Conservation (phyloP, 2,888 invertebrate species). For the Xestobium rufovillosum region DNA sequence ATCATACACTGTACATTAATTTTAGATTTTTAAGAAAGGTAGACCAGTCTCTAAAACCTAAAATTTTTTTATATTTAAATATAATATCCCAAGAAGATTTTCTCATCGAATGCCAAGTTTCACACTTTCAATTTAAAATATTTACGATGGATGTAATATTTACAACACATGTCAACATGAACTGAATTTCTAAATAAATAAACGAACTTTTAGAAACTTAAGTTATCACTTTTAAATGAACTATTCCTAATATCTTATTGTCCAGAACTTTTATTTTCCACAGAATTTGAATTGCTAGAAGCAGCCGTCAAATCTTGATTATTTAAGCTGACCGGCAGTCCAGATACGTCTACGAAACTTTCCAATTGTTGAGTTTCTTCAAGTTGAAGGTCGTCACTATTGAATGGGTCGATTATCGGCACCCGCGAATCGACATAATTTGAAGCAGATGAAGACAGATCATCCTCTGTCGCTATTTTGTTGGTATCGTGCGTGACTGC, state of each 20-base stretch:
- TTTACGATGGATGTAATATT: too few species aligned
- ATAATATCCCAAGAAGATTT: too few species aligned
- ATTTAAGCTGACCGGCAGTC: conserved; percentile 19
- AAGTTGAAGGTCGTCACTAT: conserved; percentile 26
- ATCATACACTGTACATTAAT: too few species aligned
- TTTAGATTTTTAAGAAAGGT: too few species aligned
- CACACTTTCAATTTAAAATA: too few species aligned
- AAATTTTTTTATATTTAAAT: too few species aligned
- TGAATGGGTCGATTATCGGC: conserved; percentile 30
- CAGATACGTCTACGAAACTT: conserved; percentile 31
- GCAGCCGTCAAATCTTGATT: conserved; percentile 27
- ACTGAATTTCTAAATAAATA: too few species aligned
- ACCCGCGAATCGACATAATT: conserved; percentile 30
- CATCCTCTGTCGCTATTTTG: conserved; percentile 12
- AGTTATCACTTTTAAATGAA: too few species aligned
- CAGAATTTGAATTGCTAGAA: conserved; percentile 1
- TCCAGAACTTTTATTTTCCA: conserved; percentile 1
- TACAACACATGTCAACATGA: too few species aligned
- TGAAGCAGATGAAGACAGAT: conserved; percentile 28
- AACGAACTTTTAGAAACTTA: too few species aligned
- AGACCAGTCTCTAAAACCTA: too few species aligned
- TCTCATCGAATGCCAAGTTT: too few species aligned
- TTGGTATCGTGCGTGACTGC: conserved; percentile 10
- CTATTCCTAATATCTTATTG: background rate
- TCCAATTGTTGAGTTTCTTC: conserved; percentile 32